A percentile compares a stretch with the other conserved stretches of the same genome.
These are phyloP conservation scores for Ridgeia piscesae DNA, from an alignment of 1,140 invertebrate genomes.

Conservation along the genomic window DNA sequence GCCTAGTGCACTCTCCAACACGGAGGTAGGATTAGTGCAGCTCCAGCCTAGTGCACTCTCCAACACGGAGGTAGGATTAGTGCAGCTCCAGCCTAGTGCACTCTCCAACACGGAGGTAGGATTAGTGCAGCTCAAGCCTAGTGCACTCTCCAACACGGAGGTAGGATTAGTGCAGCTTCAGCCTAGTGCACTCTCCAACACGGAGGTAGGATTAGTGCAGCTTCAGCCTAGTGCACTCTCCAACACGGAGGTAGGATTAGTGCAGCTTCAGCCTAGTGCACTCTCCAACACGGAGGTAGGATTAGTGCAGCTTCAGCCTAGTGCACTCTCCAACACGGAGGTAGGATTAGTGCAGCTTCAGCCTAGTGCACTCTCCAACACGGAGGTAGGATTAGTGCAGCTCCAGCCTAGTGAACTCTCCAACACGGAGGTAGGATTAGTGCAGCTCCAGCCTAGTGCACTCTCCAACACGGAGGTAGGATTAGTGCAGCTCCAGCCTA, in stretches of 20 bases:
- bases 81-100: slow-evolving; percentile 4
- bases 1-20: slow-evolving; percentile 8
- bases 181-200: slow-evolving; percentile 8
- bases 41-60: slow-evolving; percentile 12
- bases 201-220: neutral
- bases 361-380: slow-evolving; percentile 8
- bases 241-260: neutral
- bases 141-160: slow-evolving; percentile 10
- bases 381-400: neutral
- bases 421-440: neutral
- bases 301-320: neutral
- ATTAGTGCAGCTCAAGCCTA: neutral
- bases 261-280: slow-evolving; percentile 6
- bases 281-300: neutral
- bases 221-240: slow-evolving; percentile 12
- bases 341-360: neutral
- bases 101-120: neutral
- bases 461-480: neutral
- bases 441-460: slow-evolving; percentile 4
- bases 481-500: neutral
- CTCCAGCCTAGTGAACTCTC: slow-evolving; percentile 7
- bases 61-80: neutral
- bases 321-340: slow-evolving; percentile 10
- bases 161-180: neutral
- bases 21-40: neutral